Base-by-base conservation (phyloP, 2,888 invertebrate species). In the Globia sparganii region DNA sequence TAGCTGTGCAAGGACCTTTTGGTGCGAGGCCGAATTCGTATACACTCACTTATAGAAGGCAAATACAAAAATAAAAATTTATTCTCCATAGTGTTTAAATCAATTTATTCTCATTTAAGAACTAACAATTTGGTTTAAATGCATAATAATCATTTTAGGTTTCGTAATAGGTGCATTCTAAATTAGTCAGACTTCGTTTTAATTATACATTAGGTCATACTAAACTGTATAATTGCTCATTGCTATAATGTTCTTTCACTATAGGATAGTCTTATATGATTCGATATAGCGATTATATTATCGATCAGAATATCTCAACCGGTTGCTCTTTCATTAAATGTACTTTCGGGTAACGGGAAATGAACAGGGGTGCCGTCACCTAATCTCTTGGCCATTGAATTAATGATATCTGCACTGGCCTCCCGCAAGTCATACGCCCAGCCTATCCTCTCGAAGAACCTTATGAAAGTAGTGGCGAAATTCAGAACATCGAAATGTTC, bases 401-500 rank as follows among this genome's bases (percentile, higher is more conserved):
- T 94, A n/a, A 96, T 94, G 93, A 95, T 94, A 72, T 94, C 94
- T 13, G 95, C 94, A 9, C 95, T 95, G 0, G 96, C 96, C 90
- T 94, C 93, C 56, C 89, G 92, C 8, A 96, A 89, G 79, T 96
- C 96, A 70, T 95, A 96, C 2, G 96, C 96, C 94, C 95, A 95
- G 49, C 96, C 96, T 37, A 96, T 94, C 80, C 91, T 94, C 84
- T 94, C 92, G 71, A 96, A 96, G 68, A 92, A 90, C 49, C 91
- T 89, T 58, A 97, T 96, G 77, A 96, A 94, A 68, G 89, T 91
- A 0, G 96, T 95, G 5, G 94, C 92, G 4, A 94, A 92, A 80
- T 97, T 96, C 67, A 97, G 96, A 61, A 93, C 85, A 71, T 97
- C 95, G 73, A 97, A 97, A 70, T 97, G 96, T 86, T 97, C 97